Evolutionary conservation across 2,888 invertebrate genomes (phyloP), one percentile per base, ranked within the genome.

Genomic region (Epirrhoe tristata): DNA sequence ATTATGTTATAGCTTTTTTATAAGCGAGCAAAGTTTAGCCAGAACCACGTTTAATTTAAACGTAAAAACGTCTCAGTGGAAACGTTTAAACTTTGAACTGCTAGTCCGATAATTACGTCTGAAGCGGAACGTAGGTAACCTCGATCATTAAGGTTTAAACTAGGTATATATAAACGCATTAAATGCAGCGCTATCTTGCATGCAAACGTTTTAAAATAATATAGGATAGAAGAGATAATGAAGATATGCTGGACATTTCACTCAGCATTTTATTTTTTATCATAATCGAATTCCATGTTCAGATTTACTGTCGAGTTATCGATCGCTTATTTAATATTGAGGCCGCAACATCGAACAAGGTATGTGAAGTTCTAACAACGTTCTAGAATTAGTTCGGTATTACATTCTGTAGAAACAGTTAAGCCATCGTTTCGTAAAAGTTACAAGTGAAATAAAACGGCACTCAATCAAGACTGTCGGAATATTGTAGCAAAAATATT

Each of bases 321-420:
- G 59, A 64, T 55, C 54, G 58, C 39, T 55, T 52, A 61, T 55
- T 48, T 55, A 55, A 61, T 61, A 65, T 65, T 65, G 32, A 65
- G 14, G 46, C 32, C 46, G 51, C 51, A 43, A 17, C 54, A 36
- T 36, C 36, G 51, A 54, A 55, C 34, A 48, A 54, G 50, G 8
- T 36, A 54, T n/a, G n/a, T 0, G 31, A 58, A 36, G 48, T 5
- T 43, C 31, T 56, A 24, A 17, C n/a, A 39, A 16, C 52, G 43
- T 50, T 43, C 51, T 52, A 34, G 31, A 55, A 60, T 7, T 43
- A 31, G 46, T 12, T 43, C 39, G 12, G 39, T 43, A 43, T 8
- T 10, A 43, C 1, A 34, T 34, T 34, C 34, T 7, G 34, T 34
- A 34, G 24, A 1, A 7, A 12, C 39, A 43, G 39, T 43, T 12